phyloP scores from a whole-genome alignment of 2,888 invertebrate genomes.

The Platycnemis pennipes region DNA sequence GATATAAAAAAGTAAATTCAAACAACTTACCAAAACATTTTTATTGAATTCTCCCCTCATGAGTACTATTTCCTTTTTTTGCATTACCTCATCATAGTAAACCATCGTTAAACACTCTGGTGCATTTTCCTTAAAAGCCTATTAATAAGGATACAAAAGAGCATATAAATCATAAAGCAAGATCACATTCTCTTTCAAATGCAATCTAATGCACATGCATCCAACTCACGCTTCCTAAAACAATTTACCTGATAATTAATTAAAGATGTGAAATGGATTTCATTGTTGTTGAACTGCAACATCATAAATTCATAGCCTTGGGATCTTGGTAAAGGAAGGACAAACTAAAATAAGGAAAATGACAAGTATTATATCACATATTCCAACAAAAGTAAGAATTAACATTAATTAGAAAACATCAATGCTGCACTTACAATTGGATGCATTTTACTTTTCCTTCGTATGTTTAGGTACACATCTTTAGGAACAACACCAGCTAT shows the following conservation, averaged over 20 bases:
- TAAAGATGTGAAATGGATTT: constrained; percentile 91
- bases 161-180: not conserved
- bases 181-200: not conserved
- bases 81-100: constrained; percentile 88
- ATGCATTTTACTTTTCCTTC: constrained; percentile 82
- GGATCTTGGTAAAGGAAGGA: constrained; percentile 89
- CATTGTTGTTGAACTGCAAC: constrained; percentile 86
- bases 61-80: constrained; percentile 87
- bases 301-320: constrained; percentile 94
- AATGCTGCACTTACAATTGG: constrained; percentile 79
- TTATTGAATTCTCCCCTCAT: constrained; percentile 94
- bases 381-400: not conserved
- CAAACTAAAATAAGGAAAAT: constrained; percentile 79
- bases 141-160: constrained; percentile 72
- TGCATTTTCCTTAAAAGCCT: constrained; percentile 93
- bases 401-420: not conserved
- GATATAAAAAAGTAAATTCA: not conserved
- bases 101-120: constrained; percentile 91
- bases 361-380: not conserved
- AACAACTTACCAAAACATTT: constrained; percentile 82
- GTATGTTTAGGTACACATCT: constrained; percentile 82
- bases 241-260: constrained; percentile 88
- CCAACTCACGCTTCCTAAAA: not conserved
- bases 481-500: constrained; percentile 87
- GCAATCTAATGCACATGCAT: not conserved